Conservation (phyloP, 2,888 invertebrate genomes). For the Caradrina clavipalpis region DNA sequence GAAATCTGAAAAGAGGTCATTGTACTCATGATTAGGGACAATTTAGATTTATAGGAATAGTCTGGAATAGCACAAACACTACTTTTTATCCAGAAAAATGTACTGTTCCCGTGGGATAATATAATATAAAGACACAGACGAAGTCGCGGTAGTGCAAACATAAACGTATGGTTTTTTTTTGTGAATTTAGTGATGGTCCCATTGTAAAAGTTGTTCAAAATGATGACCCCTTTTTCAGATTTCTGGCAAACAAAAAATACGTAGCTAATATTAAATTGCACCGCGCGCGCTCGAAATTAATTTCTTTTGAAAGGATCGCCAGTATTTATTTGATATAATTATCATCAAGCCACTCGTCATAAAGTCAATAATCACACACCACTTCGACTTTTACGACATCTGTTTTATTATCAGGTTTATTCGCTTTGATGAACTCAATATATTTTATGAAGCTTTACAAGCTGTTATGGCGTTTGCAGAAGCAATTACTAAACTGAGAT, state of each 20-base stretch:
- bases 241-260: background rate
- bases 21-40: too few species aligned
- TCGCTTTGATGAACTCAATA: conserved; percentile 68
- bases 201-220: too few species aligned
- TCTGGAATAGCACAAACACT: too few species aligned
- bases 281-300: conserved; percentile 33
- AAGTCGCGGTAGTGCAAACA: too few species aligned
- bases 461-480: conserved; percentile 37
- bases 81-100: too few species aligned
- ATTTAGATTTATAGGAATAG: too few species aligned
- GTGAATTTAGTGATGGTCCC: too few species aligned
- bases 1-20: too few species aligned
- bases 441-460: conserved; percentile 48
- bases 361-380: conserved; percentile 71
- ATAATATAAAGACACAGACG: too few species aligned
- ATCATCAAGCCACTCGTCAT: conserved; percentile 66
- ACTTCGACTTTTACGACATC: conserved; percentile 77
- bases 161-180: too few species aligned
- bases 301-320: conserved; percentile 63
- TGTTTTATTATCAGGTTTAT: conserved; percentile 71
- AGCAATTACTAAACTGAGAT: conserved; percentile 39
- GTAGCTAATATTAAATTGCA: conserved; percentile 9
- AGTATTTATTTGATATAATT: conserved; percentile 76
- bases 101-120: too few species aligned
- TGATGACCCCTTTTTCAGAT: too few species aligned